Conservation (phyloP, 2,888 invertebrate genomes). For the Caenorhabditis sulstoni region DNA sequence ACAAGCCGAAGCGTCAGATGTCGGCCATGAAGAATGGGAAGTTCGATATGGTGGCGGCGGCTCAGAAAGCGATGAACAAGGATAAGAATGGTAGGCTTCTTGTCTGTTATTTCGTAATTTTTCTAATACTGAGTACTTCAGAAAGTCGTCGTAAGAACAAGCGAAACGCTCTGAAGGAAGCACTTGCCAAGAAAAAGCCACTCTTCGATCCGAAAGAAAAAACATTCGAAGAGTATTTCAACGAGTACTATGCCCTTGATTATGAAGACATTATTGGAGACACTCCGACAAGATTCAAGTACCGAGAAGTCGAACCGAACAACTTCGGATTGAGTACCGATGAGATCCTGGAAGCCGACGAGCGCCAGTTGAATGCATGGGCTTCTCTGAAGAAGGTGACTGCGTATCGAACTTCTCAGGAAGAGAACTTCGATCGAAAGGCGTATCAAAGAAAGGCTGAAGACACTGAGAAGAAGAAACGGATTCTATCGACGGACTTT, state of each 20-base stretch:
- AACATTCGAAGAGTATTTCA: constrained; percentile 90
- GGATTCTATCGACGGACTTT: constrained; percentile 83
- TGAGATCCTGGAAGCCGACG: constrained; percentile 94
- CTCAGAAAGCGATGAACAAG: constrained; percentile 56
- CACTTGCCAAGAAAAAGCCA: constrained; percentile 88
- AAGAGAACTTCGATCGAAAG: constrained; percentile 88
- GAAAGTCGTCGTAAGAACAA: constrained; percentile 69
- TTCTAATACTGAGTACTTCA: constrained; percentile 27
- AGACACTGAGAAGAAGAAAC: constrained; percentile 87
- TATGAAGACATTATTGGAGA: constrained; percentile 92
- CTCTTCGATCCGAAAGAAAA: constrained; percentile 88
- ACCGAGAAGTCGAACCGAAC: constrained; percentile 90
- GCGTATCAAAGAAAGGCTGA: constrained; percentile 87
- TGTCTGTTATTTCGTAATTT: too few species aligned
- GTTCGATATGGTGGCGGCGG: constrained; percentile 58
- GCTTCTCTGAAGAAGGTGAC: constrained; percentile 89
- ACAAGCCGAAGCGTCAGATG: constrained; percentile 11
- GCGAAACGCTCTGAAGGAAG: constrained; percentile 86
- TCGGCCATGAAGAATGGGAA: constrained; percentile 49
- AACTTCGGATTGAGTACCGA: constrained; percentile 92
- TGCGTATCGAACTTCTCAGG: constrained; percentile 84
- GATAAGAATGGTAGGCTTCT: constrained; percentile 56
- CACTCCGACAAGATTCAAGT: constrained; percentile 89
- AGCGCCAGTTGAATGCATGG: constrained; percentile 95
- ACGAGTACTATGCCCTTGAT: constrained; percentile 95